A percentile compares a stretch with the other conserved stretches of the same genome.
These are phyloP conservation scores for Lithophane socia DNA, from an alignment of 2,888 invertebrate genomes.

Conservation along the genomic window DNA sequence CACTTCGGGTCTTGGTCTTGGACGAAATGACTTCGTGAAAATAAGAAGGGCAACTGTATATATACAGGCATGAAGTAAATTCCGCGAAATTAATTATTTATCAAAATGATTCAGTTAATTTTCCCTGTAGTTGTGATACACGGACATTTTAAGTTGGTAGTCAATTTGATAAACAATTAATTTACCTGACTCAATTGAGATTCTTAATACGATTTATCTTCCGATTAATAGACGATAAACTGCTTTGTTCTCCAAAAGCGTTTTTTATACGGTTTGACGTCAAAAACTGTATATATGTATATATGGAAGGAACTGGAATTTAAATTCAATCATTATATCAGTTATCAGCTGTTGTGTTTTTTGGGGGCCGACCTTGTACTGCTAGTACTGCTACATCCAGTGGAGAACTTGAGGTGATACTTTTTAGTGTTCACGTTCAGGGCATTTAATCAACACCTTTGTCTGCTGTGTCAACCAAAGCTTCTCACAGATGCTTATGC, in stretches of 20 bases:
- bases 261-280: constrained; percentile 12
- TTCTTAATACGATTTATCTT: constrained; percentile 32
- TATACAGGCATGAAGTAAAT: background rate
- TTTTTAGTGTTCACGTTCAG: background rate
- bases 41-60: constrained; percentile 37
- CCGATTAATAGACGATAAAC: constrained; percentile 14
- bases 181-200: background rate
- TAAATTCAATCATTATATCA: background rate
- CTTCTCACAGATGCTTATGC: background rate
- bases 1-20: constrained; percentile 42
- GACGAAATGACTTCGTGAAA: constrained; percentile 43
- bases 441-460: constrained; percentile 26
- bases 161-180: background rate
- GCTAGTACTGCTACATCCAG: background rate
- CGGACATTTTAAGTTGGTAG: background rate
- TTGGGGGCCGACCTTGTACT: background rate
- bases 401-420: background rate
- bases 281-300: background rate
- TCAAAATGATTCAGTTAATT: background rate
- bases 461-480: background rate
- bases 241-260: constrained; percentile 23
- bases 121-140: background rate
- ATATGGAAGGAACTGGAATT: constrained; percentile 10
- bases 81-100: background rate
- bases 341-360: background rate